These are phyloP conservation scores for Cephus pulcher DNA, from an alignment of 2,888 invertebrate genomes.

Conservation along the genomic window DNA sequence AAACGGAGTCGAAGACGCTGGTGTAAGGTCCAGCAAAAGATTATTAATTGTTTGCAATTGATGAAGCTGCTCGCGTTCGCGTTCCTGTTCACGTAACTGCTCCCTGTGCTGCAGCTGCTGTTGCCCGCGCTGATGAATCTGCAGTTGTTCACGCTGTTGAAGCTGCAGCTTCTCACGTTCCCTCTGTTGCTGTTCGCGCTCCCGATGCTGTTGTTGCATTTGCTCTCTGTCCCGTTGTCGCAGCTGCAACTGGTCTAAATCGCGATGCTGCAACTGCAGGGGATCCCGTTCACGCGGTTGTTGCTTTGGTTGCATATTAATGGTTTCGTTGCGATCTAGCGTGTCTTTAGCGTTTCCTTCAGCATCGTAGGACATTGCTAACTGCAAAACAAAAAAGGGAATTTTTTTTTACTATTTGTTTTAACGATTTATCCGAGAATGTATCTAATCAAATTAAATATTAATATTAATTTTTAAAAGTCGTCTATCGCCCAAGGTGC, in stretches of 20 bases:
- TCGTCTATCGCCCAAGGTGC: no score
- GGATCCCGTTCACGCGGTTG: background rate
- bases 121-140: constrained; percentile 22
- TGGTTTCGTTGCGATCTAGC: constrained; percentile 14
- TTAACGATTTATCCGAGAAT: background rate
- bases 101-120: constrained; percentile 21
- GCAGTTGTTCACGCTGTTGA: constrained; percentile 29
- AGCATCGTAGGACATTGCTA: constrained; percentile 41
- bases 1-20: constrained; percentile 23
- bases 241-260: constrained; percentile 8
- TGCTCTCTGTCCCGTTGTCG: constrained; percentile 19
- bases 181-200: constrained; percentile 27
- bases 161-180: constrained; percentile 32
- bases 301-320: constrained; percentile 21
- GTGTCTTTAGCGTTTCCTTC: constrained; percentile 35
- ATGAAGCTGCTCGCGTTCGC: constrained; percentile 48
- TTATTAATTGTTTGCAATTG: constrained; percentile 45
- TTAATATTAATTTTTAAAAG: no score
- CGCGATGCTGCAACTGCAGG: constrained; percentile 9
- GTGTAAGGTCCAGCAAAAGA: constrained; percentile 48
- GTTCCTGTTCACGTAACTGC: constrained; percentile 11
- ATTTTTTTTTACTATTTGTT: background rate
- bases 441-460: background rate
- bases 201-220: constrained; percentile 31
- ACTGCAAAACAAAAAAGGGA: constrained; percentile 30